Base-by-base conservation (phyloP, 2,888 invertebrate genomes). In the Watsonalla cultraria region DNA sequence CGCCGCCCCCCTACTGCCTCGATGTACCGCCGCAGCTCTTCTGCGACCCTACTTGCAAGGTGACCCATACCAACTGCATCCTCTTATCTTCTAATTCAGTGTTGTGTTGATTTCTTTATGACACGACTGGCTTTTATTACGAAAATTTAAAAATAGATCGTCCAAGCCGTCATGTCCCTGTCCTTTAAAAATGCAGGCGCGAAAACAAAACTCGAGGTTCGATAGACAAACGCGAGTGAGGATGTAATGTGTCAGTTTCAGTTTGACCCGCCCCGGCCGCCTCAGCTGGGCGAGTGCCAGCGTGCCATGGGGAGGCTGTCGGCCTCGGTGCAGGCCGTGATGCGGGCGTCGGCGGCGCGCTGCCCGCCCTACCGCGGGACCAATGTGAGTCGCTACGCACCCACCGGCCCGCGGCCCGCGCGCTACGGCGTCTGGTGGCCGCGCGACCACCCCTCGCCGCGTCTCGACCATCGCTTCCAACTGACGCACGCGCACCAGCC, bases 11-110 rank as follows among this genome's bases (percentile, higher is more conserved):
- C 0, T 85, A 84, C 63, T 86, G 85, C 62, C 64, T 85, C 24
- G 84, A 84, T 54, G 79, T 83, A 51, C 82, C 87, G 11, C 81
- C 83, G 35, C 84, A 84, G 61, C 75, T 89, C 52, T 77, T 85
- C 60, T 89, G 86, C 65, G 86, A 89, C 63, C 86, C 89, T n/a
- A 71, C 79, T 61, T 82, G 83, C 72, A 89, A 90, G 81, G 89
- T 89, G 42, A 65, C 68, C 13, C 45, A 35, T 42, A 45, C 0
- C 24, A 24, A 33, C 42, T 47, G 47, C 6, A 14, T 7, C 24
- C 9, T 14, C 8, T 2, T 6, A 24, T n/a, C 9, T 5, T 8
- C 15, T 7, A 11, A 5, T 46, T 24, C 7, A 14, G 13, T 42
- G 24, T 11, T 42, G 9, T 42, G 11, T 11, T 42, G 42, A 11